Evolutionary conservation across 2,888 invertebrate species (phyloP).

Genomic region (Protodeltote pygarga): DNA sequence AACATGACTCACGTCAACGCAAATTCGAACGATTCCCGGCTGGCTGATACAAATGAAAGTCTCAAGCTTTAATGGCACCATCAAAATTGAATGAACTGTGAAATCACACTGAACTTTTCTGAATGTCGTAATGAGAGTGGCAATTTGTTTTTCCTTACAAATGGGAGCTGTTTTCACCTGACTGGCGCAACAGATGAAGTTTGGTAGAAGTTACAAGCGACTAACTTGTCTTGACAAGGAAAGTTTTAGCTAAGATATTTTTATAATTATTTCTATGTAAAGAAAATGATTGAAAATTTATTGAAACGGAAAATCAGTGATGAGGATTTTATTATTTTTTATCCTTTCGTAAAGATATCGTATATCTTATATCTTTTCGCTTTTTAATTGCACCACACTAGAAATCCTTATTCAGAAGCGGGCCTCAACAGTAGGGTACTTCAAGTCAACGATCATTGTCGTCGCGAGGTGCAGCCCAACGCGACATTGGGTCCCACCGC

Average conservation of each 20-base stretch:
- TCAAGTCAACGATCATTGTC: constrained; percentile 75
- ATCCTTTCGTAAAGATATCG: not conserved
- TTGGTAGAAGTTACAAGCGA: constrained; percentile 58
- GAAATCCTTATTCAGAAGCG: constrained; percentile 59
- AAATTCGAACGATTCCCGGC: constrained; percentile 10
- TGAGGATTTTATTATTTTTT: not conserved
- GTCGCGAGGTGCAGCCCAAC: constrained; percentile 58
- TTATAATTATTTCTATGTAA: not conserved
- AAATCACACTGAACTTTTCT: constrained; percentile 73
- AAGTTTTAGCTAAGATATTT: not conserved
- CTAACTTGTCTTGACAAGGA: constrained; percentile 8
- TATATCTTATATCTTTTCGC: not conserved
- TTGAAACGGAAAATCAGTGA: not conserved
- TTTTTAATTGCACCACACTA: constrained; percentile 49
- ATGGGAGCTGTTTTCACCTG: constrained; percentile 75
- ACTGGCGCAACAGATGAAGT: constrained; percentile 74
- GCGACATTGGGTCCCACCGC: constrained; percentile 52
- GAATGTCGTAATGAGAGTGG: constrained; percentile 75
- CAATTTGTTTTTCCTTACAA: constrained; percentile 80
- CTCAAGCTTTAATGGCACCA: constrained; percentile 67
- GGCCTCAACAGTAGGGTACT: constrained; percentile 68
- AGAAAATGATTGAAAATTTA: not conserved
- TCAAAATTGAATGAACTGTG: constrained; percentile 72
- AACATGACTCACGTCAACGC: constrained; percentile 19
- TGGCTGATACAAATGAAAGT: constrained; percentile 40